Evolutionary conservation across 2,113 vertebrate species (phyloP).

Genomic region (Pteruthius melanotis): DNA sequence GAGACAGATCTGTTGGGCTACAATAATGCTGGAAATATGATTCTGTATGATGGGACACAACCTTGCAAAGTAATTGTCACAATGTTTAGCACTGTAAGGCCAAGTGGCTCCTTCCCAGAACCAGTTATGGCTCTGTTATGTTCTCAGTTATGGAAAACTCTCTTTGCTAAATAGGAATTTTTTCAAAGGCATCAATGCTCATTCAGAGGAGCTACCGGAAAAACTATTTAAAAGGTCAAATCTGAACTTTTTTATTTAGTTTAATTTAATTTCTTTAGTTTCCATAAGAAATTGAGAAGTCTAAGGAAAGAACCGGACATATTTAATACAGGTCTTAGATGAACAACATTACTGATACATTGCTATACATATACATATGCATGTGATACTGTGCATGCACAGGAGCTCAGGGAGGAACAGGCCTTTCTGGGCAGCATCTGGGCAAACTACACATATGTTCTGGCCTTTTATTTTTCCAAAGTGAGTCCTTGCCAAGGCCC

Average conservation of each 20-base stretch:
- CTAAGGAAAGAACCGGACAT: background rate
- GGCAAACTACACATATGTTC: background rate
- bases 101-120: background rate
- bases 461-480: background rate
- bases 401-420: background rate
- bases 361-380: too few relatives aligned
- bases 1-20: background rate
- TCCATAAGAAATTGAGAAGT: background rate
- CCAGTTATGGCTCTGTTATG: background rate
- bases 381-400: background rate
- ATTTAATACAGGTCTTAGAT: background rate
- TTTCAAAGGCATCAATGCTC: background rate
- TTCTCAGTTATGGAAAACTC: too few relatives aligned
- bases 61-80: background rate
- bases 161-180: background rate
- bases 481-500: background rate
- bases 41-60: background rate
- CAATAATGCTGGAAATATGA: background rate
- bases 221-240: background rate
- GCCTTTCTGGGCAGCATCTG: background rate
- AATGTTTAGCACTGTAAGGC: background rate
- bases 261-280: background rate
- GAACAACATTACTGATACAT: background rate
- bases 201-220: background rate
- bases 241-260: background rate